Evolutionary conservation across 2,888 invertebrate genomes (phyloP), one percentile per base, ranked within the genome.

Genomic region (Drosophila fulvimacula): DNA sequence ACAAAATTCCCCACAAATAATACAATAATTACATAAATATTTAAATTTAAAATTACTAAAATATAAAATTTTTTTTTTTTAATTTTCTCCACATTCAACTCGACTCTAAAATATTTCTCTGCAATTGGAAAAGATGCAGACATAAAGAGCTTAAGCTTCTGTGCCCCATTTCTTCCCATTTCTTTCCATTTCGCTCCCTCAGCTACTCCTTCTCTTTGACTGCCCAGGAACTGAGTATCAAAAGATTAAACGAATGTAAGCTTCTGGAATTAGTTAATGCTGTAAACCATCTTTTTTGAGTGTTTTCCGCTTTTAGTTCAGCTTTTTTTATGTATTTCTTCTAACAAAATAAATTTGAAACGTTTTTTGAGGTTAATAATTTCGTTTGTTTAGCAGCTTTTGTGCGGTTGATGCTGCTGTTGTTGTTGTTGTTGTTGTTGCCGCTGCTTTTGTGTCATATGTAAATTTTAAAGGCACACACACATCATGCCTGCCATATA

Each of bases 391-490:
- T 69, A 72, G 60, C 78, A 60, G 52, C 57, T 67, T 64, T 73
- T 69, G 58, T 53, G 51, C 42, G 63, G 9, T n/a, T 56, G 52
- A 59, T 60, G 55, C 56, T 32, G 51, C 4, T 34, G 9, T n/a
- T 59, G 55, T 59, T 57, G 58, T 48, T 3, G 15, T 9, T 51
- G 51, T 57, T 32, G 32, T 53, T 55, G 39, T 57, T 66, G 66
- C 4, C 27, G 57, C 34, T 62, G 64, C 68, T 81, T 85, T 81
- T 73, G 74, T 69, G 76, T 73, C 65, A 70, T 83, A 83, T 83
- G 82, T 71, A 74, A 83, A 83, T 83, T 83, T 70, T 30, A 62
- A 76, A 66, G 60, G 59, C 72, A 76, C 65, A 59, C 72, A 75
- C 65, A 79, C 71, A 81, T 65, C 51, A 62, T 61, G 36, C 24